A percentile compares a stretch with the other conserved stretches of the same genome.
Evolutionary conservation across 2,888 invertebrate genomes (phyloP).

Genomic region (Catonia carolina): DNA sequence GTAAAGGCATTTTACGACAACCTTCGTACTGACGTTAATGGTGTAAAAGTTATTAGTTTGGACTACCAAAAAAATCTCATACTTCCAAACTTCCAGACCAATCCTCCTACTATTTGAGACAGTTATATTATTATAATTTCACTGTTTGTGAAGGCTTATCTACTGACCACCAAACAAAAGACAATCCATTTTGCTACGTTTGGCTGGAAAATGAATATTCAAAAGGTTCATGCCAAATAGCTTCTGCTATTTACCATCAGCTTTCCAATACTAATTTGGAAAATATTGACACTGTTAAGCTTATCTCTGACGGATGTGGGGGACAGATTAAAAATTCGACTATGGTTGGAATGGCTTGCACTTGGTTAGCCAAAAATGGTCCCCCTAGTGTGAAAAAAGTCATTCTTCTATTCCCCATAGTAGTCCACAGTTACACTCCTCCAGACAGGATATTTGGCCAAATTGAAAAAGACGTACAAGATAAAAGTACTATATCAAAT

Average conservation of each 20-base stretch:
- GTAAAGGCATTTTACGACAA: slow-evolving; percentile 1
- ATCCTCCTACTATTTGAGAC: slow-evolving; percentile 38
- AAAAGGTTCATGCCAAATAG: slow-evolving; percentile 38
- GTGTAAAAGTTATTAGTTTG: slow-evolving; percentile 30
- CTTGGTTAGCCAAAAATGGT: slow-evolving; percentile 1
- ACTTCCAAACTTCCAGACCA: slow-evolving; percentile 39
- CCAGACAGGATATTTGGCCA: slow-evolving; percentile 9
- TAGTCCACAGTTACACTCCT: slow-evolving; percentile 36
- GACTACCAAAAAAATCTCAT: slow-evolving; percentile 38
- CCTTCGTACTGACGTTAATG: not conserved
- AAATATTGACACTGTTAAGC: not conserved
- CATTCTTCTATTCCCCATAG: slow-evolving; percentile 35
- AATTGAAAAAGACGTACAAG: slow-evolving; percentile 11
- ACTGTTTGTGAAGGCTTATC: slow-evolving; percentile 38
- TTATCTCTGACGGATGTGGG: slow-evolving; percentile 1
- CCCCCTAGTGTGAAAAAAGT: slow-evolving; percentile 25
- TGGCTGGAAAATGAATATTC: slow-evolving; percentile 36
- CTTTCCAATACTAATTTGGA: slow-evolving; percentile 3
- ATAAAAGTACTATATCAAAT: slow-evolving; percentile 5
- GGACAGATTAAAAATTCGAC: not conserved
- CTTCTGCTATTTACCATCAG: slow-evolving; percentile 33
- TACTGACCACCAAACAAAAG: slow-evolving; percentile 29
- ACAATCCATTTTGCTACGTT: slow-evolving; percentile 34
- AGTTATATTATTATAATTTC: slow-evolving; percentile 39
- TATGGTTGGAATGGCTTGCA: slow-evolving; percentile 11